These are phyloP conservation scores for Lasioglossum marginatum DNA, from an alignment of 2,888 invertebrate species.

Conservation along the genomic window DNA sequence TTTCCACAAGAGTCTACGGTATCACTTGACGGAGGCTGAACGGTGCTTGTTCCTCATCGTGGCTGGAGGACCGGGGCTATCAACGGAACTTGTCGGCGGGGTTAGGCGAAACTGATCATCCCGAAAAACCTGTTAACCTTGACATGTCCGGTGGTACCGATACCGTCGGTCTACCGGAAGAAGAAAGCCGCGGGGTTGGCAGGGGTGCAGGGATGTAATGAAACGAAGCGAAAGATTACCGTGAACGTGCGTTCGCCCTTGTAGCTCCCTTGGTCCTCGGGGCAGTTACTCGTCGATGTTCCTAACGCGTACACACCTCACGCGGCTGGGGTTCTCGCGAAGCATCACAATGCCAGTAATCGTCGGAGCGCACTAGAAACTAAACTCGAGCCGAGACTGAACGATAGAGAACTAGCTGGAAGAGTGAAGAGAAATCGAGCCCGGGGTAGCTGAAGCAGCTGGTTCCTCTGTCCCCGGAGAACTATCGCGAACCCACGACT, in stretches of 20 bases:
- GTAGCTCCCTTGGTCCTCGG: not conserved
- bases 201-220: not conserved
- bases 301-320: slow-evolving; percentile 31
- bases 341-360: slow-evolving; percentile 23
- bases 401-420: not conserved
- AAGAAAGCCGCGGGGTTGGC: not conserved
- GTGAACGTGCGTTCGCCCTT: slow-evolving; percentile 16
- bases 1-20: not conserved
- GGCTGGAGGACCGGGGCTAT: not conserved
- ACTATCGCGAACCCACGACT: slow-evolving; percentile 67
- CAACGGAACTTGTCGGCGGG: not conserved
- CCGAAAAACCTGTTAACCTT: slow-evolving; percentile 14
- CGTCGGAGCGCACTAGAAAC: slow-evolving; percentile 1
- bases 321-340: slow-evolving; percentile 4
- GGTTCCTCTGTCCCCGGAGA: slow-evolving; percentile 68
- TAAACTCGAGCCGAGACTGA: not conserved
- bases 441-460: slow-evolving; percentile 33
- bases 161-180: not conserved
- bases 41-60: not conserved
- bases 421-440: not conserved
- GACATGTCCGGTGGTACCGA: not conserved
- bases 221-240: slow-evolving; percentile 32
- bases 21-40: not conserved
- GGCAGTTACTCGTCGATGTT: slow-evolving; percentile 35
- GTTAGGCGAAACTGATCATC: not conserved